These are phyloP conservation scores for Hyalella azteca DNA, from an alignment of 2,888 invertebrate genomes.

Conservation along the genomic window DNA sequence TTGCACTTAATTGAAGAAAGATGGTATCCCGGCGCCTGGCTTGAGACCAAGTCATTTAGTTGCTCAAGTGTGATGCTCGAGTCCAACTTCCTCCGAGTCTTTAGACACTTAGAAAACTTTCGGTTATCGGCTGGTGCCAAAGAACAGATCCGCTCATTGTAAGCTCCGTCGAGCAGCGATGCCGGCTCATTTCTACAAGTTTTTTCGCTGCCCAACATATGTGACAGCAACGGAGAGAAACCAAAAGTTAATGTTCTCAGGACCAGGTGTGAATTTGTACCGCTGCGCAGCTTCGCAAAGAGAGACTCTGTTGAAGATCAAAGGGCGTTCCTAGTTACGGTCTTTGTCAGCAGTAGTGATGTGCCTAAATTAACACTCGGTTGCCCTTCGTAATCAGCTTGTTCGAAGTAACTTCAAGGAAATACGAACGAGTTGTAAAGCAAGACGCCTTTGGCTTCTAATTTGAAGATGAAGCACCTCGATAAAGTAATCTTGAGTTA, in stretches of 20 bases:
- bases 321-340: conserved; percentile 20
- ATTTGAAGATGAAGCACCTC: conserved; percentile 23
- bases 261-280: conserved; percentile 36
- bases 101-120: not conserved
- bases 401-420: not conserved
- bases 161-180: not conserved
- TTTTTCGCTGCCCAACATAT: conserved; percentile 27
- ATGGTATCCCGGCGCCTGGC: conserved; percentile 24
- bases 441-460: not conserved
- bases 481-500: conserved; percentile 25
- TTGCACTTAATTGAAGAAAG: conserved; percentile 37
- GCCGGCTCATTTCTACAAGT: not conserved
- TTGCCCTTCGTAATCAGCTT: not conserved
- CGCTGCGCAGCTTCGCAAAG: not conserved
- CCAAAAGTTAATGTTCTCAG: conserved; percentile 1
- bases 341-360: conserved; percentile 21
- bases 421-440: conserved; percentile 13
- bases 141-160: conserved; percentile 17
- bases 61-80: conserved; percentile 22
- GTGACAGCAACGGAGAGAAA: conserved; percentile 11
- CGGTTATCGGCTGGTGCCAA: conserved; percentile 21
- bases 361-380: conserved; percentile 30
- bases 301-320: conserved; percentile 19
- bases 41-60: conserved; percentile 29
- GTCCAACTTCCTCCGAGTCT: conserved; percentile 12